Conservation (phyloP, 2,113 vertebrate genomes). For the Otis tarda region DNA sequence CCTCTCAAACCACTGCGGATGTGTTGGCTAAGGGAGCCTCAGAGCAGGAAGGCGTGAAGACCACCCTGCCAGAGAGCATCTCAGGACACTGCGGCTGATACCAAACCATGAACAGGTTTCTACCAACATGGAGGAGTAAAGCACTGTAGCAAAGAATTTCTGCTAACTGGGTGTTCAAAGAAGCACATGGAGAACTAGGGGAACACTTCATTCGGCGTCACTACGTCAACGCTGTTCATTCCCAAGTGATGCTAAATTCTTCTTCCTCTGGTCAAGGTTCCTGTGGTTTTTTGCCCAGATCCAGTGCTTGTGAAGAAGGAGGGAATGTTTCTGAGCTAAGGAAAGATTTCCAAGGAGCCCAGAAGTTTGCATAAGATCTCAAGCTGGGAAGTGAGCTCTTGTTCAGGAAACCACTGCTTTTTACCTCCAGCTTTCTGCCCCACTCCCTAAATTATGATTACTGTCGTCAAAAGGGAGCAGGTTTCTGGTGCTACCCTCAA, state of each 20-base stretch:
- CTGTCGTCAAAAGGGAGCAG: background rate
- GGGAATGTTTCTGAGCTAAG: background rate
- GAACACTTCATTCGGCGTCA: accelerated
- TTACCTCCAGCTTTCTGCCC: background rate
- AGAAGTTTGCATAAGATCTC: background rate
- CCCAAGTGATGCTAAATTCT: background rate
- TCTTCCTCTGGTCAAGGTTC: background rate
- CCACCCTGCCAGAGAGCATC: background rate
- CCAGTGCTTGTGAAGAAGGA: background rate
- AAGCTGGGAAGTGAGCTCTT: background rate
- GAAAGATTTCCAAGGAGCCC: background rate
- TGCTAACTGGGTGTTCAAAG: background rate
- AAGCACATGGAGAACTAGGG: background rate
- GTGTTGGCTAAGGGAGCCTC: background rate
- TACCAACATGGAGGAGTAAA: background rate
- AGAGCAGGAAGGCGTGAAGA: background rate
- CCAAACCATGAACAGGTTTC: background rate
- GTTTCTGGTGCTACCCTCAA: background rate
- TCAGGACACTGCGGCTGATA: background rate
- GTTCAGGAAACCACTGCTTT: background rate
- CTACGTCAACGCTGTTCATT: accelerated
- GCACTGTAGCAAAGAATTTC: background rate
- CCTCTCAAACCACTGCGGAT: background rate
- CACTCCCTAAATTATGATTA: background rate
- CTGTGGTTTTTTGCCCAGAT: background rate